phyloP scores from a whole-genome alignment of 1,140 invertebrate genomes.

The Adoxophyes honmai region DNA sequence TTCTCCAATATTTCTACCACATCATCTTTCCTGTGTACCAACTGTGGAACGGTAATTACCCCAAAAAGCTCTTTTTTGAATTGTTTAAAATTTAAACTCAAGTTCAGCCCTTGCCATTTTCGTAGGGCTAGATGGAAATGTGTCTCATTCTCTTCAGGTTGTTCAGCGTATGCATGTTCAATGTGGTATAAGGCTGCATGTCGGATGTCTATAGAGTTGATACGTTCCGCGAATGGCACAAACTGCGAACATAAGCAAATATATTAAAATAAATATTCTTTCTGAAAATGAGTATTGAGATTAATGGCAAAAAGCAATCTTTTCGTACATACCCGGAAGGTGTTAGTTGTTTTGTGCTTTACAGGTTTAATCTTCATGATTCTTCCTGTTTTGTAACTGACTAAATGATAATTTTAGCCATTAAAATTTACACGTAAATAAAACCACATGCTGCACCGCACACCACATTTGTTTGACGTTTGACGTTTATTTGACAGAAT shows the following conservation, averaged over 20 bases:
- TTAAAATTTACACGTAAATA: slow-evolving; percentile 12
- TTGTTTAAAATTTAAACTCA: slow-evolving; percentile 87
- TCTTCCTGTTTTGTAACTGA: background rate
- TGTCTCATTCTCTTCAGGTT: slow-evolving; percentile 83
- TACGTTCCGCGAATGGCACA: slow-evolving; percentile 89
- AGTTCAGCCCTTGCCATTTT: slow-evolving; percentile 92
- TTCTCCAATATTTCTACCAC: slow-evolving; percentile 84
- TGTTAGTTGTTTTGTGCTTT: slow-evolving; percentile 88
- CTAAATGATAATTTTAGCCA: background rate
- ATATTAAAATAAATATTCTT: slow-evolving; percentile 18
- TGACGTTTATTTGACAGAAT: background rate
- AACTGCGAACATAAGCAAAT: slow-evolving; percentile 82
- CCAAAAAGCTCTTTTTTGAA: slow-evolving; percentile 86
- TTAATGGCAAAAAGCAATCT: slow-evolving; percentile 18
- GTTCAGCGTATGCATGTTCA: slow-evolving; percentile 82
- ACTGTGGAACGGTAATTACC: slow-evolving; percentile 87
- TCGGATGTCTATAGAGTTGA: slow-evolving; percentile 90
- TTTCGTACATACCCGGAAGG: slow-evolving; percentile 84
- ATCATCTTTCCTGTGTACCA: slow-evolving; percentile 87
- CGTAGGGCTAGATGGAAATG: slow-evolving; percentile 88
- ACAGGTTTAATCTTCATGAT: slow-evolving; percentile 86
- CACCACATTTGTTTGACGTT: slow-evolving; percentile 13
- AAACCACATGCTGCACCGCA: slow-evolving; percentile 15
- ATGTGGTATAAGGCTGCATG: slow-evolving; percentile 81
- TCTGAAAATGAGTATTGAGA: slow-evolving; percentile 15